A percentile compares a stretch with the other conserved stretches of the same genome.
Evolutionary conservation across 2,888 invertebrate species (phyloP).

Genomic region (Euplagia quadripunctaria): DNA sequence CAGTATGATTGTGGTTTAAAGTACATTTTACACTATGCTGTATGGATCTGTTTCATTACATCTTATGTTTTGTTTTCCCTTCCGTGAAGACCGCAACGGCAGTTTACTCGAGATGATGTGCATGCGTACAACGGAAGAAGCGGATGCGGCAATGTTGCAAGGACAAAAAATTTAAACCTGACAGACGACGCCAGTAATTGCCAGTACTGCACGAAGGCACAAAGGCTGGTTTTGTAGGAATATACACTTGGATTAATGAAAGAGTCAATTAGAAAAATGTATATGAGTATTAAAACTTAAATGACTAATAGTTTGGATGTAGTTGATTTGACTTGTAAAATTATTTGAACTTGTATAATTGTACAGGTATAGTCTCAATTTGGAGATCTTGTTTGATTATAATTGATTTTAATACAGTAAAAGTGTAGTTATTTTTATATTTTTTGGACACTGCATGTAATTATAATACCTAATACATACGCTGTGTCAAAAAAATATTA

Average conservation of each 20-base stretch:
- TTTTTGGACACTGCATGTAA: no score
- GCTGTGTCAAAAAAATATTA: no score
- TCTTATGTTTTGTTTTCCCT: neutral
- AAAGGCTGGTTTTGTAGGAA: neutral
- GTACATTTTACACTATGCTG: neutral
- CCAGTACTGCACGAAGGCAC: neutral
- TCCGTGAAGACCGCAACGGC: neutral
- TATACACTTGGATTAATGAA: neutral
- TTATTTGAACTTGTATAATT: neutral
- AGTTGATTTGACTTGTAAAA: neutral
- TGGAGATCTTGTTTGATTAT: neutral
- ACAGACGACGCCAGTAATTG: neutral
- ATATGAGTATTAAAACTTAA: neutral
- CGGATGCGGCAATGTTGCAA: neutral
- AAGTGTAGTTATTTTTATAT: no score
- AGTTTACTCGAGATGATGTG: neutral
- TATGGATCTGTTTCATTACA: neutral
- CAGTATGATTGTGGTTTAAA: neutral
- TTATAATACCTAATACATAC: no score
- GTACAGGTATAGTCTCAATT: neutral
- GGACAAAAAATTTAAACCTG: neutral
- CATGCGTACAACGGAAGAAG: neutral
- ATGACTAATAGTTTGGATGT: neutral
- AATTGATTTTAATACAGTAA: neutral
- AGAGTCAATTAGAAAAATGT: neutral